A percentile compares a stretch with the other conserved stretches of the same genome.
Conservation (phyloP, 2,113 vertebrate genomes). For the Neodontobutis hainanensis region DNA sequence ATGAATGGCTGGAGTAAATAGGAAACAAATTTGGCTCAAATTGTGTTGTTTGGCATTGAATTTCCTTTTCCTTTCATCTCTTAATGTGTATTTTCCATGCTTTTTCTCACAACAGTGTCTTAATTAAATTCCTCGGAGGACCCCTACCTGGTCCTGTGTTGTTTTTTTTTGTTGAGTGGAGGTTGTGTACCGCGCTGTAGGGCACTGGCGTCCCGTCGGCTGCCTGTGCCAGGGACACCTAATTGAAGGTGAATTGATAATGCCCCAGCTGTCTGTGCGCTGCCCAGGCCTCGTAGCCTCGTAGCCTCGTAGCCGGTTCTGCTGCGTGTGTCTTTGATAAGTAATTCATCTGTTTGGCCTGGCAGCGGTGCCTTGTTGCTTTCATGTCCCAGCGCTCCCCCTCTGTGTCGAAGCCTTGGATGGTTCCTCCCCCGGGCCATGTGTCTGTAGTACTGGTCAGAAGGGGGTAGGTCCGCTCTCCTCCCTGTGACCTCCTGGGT, state of each 20-base stretch:
- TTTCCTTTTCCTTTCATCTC: not conserved
- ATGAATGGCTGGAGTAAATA: not conserved
- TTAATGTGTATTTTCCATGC: not conserved
- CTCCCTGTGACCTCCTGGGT: constrained; percentile 46
- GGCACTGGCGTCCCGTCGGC: constrained; percentile 40
- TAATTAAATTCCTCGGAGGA: constrained; percentile 64
- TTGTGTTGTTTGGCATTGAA: constrained; percentile 2
- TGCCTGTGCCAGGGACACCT: constrained; percentile 55
- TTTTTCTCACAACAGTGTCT: constrained; percentile 26
- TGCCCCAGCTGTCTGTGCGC: constrained; percentile 54
- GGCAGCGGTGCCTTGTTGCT: constrained; percentile 68
- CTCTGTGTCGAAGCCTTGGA: constrained; percentile 49
- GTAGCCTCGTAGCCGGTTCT: constrained; percentile 51
- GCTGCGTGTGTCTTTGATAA: constrained; percentile 68
- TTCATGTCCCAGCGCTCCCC: constrained; percentile 55
- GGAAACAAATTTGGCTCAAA: constrained; percentile 15
- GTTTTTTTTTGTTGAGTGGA: constrained; percentile 29
- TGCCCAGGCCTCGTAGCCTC: constrained; percentile 12
- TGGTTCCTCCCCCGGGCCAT: constrained; percentile 57
- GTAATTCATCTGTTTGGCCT: constrained; percentile 76
- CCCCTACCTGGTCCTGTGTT: constrained; percentile 40
- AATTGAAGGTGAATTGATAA: constrained; percentile 77
- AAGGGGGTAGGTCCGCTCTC: constrained; percentile 56
- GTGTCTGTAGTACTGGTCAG: constrained; percentile 70
- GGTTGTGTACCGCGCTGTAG: constrained; percentile 31